Percentiles rank a stretch among this genome's conserved stretches.
These are phyloP conservation scores for Heliocidaris tuberculata DNA, from an alignment of 35 echinoderm and acorn worm species.

Conservation along the genomic window DNA sequence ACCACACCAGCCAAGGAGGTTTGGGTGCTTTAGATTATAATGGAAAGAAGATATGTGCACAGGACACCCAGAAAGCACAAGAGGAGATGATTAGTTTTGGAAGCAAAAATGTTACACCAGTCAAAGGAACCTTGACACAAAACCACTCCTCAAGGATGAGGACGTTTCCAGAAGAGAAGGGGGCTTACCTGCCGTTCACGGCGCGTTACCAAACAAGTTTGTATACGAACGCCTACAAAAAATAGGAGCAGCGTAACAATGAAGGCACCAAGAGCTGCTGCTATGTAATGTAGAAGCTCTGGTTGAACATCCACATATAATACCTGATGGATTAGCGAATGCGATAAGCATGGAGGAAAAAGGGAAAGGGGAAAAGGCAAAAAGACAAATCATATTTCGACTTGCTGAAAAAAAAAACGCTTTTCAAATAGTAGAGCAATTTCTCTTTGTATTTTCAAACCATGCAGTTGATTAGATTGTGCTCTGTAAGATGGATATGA, in stretches of 20 bases:
- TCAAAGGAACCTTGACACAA: background rate
- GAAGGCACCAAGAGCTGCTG: constrained; percentile 22
- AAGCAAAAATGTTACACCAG: background rate
- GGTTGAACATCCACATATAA: background rate
- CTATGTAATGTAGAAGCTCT: constrained; percentile 36
- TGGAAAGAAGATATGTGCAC: background rate
- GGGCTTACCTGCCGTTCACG: constrained; percentile 35
- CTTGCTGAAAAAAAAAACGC: background rate
- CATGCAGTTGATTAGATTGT: background rate
- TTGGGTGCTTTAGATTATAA: constrained; percentile 5
- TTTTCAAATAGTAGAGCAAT: background rate
- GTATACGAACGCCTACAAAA: constrained; percentile 35
- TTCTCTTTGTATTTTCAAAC: background rate
- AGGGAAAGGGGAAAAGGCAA: background rate
- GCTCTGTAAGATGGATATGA: background rate
- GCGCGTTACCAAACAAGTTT: constrained; percentile 23
- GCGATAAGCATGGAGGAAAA: background rate
- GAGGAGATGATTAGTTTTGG: background rate
- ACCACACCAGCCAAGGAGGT: background rate
- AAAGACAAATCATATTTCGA: background rate
- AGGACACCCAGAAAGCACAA: background rate
- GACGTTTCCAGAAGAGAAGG: background rate
- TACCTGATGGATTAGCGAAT: background rate
- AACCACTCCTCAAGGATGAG: background rate
- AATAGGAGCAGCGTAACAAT: constrained; percentile 44